Evolutionary conservation across 2,113 vertebrate genomes (phyloP), one percentile per base, ranked within the genome.

Genomic region (Lasiurus cinereus): DNA sequence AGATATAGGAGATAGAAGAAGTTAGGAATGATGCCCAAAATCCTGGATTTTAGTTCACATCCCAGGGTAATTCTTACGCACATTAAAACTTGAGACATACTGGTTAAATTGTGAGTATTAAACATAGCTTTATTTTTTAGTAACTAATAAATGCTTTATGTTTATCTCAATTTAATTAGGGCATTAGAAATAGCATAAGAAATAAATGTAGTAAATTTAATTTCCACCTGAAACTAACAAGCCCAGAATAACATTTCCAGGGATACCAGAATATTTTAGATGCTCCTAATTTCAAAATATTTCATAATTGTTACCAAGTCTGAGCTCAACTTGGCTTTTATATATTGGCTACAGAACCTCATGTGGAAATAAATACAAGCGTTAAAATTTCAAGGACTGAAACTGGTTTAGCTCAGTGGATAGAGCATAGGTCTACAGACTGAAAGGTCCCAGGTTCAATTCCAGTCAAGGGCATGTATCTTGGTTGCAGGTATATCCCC

Each of bases 181-280:
- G 89, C 24, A 64, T 91, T 83, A 94, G 5, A 64, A 96, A 90
- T 13, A n/a, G 14, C 8, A 64, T 83, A 29, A 66, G 52, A 88
- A 96, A 78, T 62, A 84, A 95, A 89, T 76, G n/a, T 15, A 83
- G 27, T 48, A 83, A 89, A 83, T 46, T 93, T 80, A 52, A 90
- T 50, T 90, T 91, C 72, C 74, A 91, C 46, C 36, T 33, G 13
- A 93, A 80, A 8, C 70, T 94, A 87, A 59, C 6, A 90, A 84
- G 39, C 8, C 21, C 24, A 95, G 76, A 6, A 73, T 24, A 94
- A 72, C 19, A 62, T 3, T 84, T 77, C 77, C 36, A 92, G 59
- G 3, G 13, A 84, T 50, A 2, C 54, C 15, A 80, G 36, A 21
- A 36, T 88, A 96, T 54, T 91, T 92, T 64, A 90, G 67, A 73